Evolutionary conservation across 2,113 vertebrate species (phyloP), one percentile per base, ranked within the genome.

Genomic region (Haplotaxodon microlepis): DNA sequence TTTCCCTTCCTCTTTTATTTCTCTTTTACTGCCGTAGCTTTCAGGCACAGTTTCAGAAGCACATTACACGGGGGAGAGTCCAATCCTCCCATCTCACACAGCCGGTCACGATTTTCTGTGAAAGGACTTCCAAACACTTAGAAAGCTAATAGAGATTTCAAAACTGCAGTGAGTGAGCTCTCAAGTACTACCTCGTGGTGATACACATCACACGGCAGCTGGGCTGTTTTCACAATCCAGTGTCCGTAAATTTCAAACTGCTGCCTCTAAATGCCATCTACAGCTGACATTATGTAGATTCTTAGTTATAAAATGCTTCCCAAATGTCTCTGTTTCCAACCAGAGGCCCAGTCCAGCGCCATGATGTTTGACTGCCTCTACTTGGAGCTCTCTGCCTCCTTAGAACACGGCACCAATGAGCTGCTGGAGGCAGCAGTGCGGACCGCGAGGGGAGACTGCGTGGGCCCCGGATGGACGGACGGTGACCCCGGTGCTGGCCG

Each of bases 341-440:
- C 94, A 97, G 96, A 97, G 93, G 97, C 96, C 84, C 97, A 97
- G 69, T 97, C 97, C 92, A 96, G 97, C 73, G 97, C 97, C 21
- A 95, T 95, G 87, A 97, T 97, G 94, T 96, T 98, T 45, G 97
- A 97, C 94, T 97, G 97, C 94, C 92, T 97, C 82, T 98, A 98
- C 94, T 95, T 98, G 83, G 98, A 98, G 96, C 97, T 98, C 4
- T 98, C 97, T 0, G 97, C 97, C 17, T 98, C 97, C 0, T 95
- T 98, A 86, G 97, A 98, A 79, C 98, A 98, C 88, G 97, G 97
- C 90, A 98, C 97, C 11, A 96, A 92, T 0, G 97, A 98, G 94
- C 96, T 98, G 50, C 95, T 98, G 87, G 97, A 98, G 93, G 97
- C 97, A 0, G 97, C 97, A 0, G 97, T 98, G 38, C 96, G 97